Base-by-base conservation (phyloP, 2,888 invertebrate species). In the Caenorhabditis sp. region DNA sequence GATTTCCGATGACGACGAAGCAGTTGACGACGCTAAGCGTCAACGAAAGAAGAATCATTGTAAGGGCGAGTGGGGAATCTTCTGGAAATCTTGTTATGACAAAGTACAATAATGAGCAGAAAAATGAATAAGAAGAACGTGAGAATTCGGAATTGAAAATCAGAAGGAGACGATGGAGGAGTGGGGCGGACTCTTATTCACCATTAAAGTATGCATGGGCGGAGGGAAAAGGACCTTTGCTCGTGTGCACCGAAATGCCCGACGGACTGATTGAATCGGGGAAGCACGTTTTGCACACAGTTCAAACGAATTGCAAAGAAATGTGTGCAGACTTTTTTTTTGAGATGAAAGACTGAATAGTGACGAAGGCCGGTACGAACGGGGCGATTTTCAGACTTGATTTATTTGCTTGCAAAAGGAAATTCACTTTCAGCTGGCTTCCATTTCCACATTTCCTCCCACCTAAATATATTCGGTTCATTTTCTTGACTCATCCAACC, bases 1-100 rank as follows among this genome's bases (percentile, higher is more conserved):
- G 71, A 70, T 88, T 88, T 53, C 88, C 88, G 72, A 86, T 83
- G 32, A 88, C 87, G 15, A 88, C 87, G 52, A 83, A 59, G 46
- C 85, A 73, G 65, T 88, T 84, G 26, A 88, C 86, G 50, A 81
- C 65, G 46, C 85, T 83, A 41, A 87, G 75, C 37, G 79, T 73
- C 56, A 82, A 56, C 35, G 81, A 79, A 11, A 81, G 50, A 9
- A 76, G 37, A 11, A 74, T 65, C 71, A 80, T 72, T 48, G 20
- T 11, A 30, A 32, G 9, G 15, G 39, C 8, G 43, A 7, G 15
- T 13, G 41, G 17, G 22, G 20, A 22, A 46, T 20, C 35, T 2
- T 24, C 22, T 41, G 27, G 56, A 43, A n/a, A n/a, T n/a, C n/a
- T n/a, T n/a, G n/a, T n/a, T n/a, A n/a, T n/a, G n/a, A 53, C 9